Evolutionary conservation across 2,113 vertebrate genomes (phyloP).

Genomic region (Porphyrio hochstetteri): DNA sequence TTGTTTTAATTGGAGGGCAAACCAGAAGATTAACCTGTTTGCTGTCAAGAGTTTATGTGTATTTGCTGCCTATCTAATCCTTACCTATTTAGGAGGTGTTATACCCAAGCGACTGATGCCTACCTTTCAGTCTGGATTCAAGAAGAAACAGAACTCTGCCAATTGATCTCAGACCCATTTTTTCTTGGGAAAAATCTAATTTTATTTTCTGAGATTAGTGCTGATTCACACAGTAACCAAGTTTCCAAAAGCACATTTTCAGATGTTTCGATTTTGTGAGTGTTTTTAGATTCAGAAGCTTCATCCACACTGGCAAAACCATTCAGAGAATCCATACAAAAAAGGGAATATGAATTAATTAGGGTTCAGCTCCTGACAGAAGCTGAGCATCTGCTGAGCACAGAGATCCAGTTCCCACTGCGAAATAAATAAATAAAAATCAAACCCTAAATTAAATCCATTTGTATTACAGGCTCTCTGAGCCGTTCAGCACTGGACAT

Average conservation of each 20-base stretch:
- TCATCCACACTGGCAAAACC: constrained; percentile 18
- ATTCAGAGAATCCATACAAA: constrained; percentile 14
- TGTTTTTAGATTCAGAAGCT: constrained; percentile 28
- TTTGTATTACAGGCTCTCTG: background rate
- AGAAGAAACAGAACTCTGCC: background rate
- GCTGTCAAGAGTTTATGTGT: background rate
- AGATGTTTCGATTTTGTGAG: background rate
- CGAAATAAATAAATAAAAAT: constrained; percentile 34
- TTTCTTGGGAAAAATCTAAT: background rate
- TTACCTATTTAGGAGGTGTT: background rate
- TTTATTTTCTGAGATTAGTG: constrained; percentile 16
- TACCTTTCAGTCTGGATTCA: background rate
- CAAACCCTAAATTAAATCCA: constrained; percentile 9
- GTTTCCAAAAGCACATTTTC: constrained; percentile 5
- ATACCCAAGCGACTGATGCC: background rate
- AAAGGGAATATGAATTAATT: constrained; percentile 12
- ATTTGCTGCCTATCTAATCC: background rate
- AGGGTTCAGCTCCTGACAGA: constrained; percentile 21
- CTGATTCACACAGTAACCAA: background rate
- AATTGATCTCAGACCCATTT: background rate
- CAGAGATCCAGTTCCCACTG: background rate
- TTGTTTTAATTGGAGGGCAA: background rate
- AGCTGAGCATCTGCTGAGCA: constrained; percentile 29
- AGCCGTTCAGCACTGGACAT: background rate
- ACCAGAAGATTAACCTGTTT: background rate